Percentiles rank a stretch among this genome's conserved stretches.
phyloP scores from a whole-genome alignment of 1,140 invertebrate species.

The Diachasmimorpha longicaudata region DNA sequence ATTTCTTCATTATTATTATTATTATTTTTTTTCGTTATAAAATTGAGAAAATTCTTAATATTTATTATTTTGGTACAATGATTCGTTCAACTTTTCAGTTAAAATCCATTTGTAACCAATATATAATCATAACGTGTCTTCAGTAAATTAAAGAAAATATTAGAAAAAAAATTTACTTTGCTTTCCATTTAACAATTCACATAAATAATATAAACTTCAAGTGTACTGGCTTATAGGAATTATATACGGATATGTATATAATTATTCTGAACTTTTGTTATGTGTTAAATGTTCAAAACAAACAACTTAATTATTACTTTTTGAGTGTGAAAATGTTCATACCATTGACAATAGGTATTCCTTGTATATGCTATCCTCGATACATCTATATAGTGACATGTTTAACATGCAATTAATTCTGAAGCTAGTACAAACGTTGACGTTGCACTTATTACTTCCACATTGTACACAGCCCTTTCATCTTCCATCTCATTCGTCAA shows the following conservation, averaged over 20 bases:
- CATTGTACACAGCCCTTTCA: constrained; percentile 57
- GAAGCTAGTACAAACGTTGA: constrained; percentile 61
- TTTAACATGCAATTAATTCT: constrained; percentile 62
- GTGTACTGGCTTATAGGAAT: constrained; percentile 40
- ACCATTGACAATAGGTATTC: constrained; percentile 48
- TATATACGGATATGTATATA: constrained; percentile 47
- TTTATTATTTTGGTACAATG: background rate
- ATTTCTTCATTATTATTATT: background rate
- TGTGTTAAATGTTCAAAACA: constrained; percentile 36
- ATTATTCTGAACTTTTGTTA: constrained; percentile 27
- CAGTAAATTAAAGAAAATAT: background rate
- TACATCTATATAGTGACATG: constrained; percentile 48
- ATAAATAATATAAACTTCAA: constrained; percentile 36
- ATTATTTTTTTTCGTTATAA: background rate
- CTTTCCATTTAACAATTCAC: constrained; percentile 7
- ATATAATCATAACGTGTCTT: background rate
- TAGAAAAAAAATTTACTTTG: background rate
- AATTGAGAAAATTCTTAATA: constrained; percentile 7
- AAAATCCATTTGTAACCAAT: background rate
- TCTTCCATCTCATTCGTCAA: constrained; percentile 37
- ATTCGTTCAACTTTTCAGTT: background rate
- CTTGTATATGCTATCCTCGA: constrained; percentile 33
- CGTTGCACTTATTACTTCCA: constrained; percentile 61
- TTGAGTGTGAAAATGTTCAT: constrained; percentile 33
- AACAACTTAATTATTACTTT: constrained; percentile 41